Conservation (phyloP, 2,113 vertebrate species). For the Daubentonia madagascariensis region DNA sequence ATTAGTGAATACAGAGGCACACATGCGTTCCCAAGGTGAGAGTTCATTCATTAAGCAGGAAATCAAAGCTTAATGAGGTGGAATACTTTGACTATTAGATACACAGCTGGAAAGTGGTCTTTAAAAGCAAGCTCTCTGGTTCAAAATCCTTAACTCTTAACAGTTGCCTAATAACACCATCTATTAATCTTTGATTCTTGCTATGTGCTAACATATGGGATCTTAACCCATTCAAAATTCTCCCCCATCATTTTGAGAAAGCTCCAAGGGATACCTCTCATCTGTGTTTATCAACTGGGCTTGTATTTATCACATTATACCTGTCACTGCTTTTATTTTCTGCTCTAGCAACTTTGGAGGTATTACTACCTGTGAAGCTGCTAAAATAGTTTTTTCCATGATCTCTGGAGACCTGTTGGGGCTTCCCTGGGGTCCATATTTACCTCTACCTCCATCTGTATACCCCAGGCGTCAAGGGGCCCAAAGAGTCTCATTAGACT, state of each 20-base stretch:
- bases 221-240: not conserved
- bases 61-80: not conserved
- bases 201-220: not conserved
- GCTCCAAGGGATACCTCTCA: not conserved
- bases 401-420: not conserved
- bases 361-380: not conserved
- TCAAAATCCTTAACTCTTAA: not conserved
- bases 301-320: not conserved
- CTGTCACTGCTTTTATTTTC: not conserved
- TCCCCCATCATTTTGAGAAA: not conserved
- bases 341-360: not conserved
- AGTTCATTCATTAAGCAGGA: not conserved
- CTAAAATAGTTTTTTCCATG: not conserved
- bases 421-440: not conserved
- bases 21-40: too few species aligned
- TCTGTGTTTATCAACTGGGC: not conserved
- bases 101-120: not conserved
- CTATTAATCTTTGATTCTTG: not conserved
- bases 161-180: not conserved
- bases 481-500: not conserved
- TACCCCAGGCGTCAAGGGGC: fast-evolving
- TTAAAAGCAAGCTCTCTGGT: not conserved
- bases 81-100: not conserved
- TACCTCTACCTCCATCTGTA: not conserved
- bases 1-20: not conserved